Conservation (phyloP, 1,140 invertebrate species). For the Drosophila auraria region DNA sequence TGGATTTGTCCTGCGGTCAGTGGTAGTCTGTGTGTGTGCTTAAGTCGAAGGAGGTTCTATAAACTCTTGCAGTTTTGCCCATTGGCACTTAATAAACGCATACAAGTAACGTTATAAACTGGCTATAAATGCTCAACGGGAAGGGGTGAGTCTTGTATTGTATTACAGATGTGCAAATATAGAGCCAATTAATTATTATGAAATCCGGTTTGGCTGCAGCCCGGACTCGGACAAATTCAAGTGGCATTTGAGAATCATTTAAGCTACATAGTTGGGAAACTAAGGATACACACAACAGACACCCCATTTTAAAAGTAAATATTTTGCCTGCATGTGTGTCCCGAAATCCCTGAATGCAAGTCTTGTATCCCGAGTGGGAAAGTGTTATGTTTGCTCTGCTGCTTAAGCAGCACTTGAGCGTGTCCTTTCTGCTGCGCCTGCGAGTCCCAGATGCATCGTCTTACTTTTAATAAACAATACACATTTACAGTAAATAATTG, state of each 20-base stretch:
- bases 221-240: slow-evolving; percentile 36
- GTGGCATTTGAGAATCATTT: slow-evolving; percentile 72
- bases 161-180: slow-evolving; percentile 69
- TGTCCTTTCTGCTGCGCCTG: slow-evolving; percentile 3
- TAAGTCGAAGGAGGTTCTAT: slow-evolving; percentile 16
- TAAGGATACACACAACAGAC: slow-evolving; percentile 5
- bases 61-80: slow-evolving; percentile 38
- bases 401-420: slow-evolving; percentile 63
- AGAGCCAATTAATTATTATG: slow-evolving; percentile 77
- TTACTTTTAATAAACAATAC: slow-evolving; percentile 81
- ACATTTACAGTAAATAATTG: slow-evolving; percentile 82
- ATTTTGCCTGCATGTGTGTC: slow-evolving; percentile 22
- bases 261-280: slow-evolving; percentile 21
- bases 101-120: slow-evolving; percentile 57
- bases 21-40: slow-evolving; percentile 3
- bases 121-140: slow-evolving; percentile 51
- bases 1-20: slow-evolving; percentile 32
- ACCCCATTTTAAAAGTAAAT: slow-evolving; percentile 9
- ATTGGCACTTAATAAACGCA: slow-evolving; percentile 72
- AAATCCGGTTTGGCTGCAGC: slow-evolving; percentile 56
- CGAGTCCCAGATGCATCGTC: slow-evolving; percentile 51
- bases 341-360: slow-evolving; percentile 31
- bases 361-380: slow-evolving; percentile 51
- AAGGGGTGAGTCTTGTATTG: slow-evolving; percentile 14
- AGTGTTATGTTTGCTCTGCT: slow-evolving; percentile 75